A percentile compares a stretch with the other conserved stretches of the same genome.
Evolutionary conservation across 2,797 vertebrate genomes (phyloP).

Genomic region (Apodemus agrarius): DNA sequence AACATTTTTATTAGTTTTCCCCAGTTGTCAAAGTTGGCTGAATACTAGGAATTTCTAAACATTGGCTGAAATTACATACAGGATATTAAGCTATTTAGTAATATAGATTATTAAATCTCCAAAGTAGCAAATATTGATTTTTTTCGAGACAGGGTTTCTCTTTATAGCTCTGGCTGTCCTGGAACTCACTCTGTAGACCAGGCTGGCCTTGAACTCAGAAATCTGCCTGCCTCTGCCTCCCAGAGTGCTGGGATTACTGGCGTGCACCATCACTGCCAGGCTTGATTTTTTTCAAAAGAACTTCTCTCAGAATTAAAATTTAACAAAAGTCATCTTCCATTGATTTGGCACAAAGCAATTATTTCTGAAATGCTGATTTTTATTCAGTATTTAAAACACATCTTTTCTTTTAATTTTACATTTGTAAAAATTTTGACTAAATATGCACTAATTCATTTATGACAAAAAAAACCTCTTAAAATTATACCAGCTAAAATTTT

Average conservation of each 20-base stretch:
- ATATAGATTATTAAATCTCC: neutral
- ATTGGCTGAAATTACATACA: neutral
- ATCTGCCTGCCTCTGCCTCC: too few species aligned
- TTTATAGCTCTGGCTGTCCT: too few species aligned
- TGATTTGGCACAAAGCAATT: neutral
- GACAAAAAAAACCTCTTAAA: neutral
- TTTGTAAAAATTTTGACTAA: neutral
- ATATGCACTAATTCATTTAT: neutral
- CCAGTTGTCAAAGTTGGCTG: neutral
- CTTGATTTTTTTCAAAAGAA: neutral
- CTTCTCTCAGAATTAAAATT: slow-evolving; percentile 55
- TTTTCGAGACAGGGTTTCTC: too few species aligned
- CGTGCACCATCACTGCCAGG: too few species aligned
- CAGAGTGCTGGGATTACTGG: too few species aligned
- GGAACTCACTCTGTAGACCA: too few species aligned
- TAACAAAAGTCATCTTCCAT: neutral
- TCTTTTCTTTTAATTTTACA: neutral
- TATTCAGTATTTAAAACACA: neutral
- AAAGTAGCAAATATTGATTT: slow-evolving; percentile 14
- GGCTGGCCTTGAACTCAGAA: too few species aligned
- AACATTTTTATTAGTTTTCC: slow-evolving; percentile 13
- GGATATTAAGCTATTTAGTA: neutral
- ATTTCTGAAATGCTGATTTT: slow-evolving; percentile 19
- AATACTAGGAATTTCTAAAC: slow-evolving; percentile 19
- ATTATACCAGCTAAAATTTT: neutral